These are phyloP conservation scores for Stichopus horrens DNA, from an alignment of 53 echinoderm and acorn worm genomes.

Conservation along the genomic window DNA sequence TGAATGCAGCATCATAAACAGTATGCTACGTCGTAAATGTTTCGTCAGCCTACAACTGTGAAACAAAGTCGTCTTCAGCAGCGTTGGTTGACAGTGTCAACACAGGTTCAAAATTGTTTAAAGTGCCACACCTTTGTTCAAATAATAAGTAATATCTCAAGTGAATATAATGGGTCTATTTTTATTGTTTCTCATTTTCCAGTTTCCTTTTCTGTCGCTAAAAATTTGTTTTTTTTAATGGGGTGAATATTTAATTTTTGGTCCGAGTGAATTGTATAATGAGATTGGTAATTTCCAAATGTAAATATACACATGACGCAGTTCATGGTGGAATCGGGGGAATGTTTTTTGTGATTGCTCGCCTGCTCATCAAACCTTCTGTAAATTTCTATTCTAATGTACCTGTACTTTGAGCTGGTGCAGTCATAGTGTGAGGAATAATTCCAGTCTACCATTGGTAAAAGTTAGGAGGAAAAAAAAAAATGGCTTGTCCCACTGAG, in stretches of 20 bases:
- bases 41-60: not conserved
- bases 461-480: too few species aligned
- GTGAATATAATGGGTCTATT: not conserved
- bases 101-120: not conserved
- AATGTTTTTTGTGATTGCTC: too few species aligned
- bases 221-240: not conserved
- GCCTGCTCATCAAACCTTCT: too few species aligned
- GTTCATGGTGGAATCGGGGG: too few species aligned
- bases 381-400: too few species aligned
- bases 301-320: too few species aligned
- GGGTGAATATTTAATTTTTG: not conserved
- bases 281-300: not conserved
- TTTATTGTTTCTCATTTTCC: not conserved
- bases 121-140: conserved; percentile 6
- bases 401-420: too few species aligned
- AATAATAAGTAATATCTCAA: conserved; percentile 3
- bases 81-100: not conserved
- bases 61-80: not conserved
- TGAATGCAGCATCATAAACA: too few species aligned
- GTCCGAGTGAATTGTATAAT: not conserved
- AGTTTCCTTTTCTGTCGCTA: not conserved
- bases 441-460: too few species aligned
- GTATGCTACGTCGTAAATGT: too few species aligned
- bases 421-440: too few species aligned
- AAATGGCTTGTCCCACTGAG: too few species aligned